These are phyloP conservation scores for Clarias gariepinus DNA, from an alignment of 2,113 vertebrate species.

Conservation along the genomic window DNA sequence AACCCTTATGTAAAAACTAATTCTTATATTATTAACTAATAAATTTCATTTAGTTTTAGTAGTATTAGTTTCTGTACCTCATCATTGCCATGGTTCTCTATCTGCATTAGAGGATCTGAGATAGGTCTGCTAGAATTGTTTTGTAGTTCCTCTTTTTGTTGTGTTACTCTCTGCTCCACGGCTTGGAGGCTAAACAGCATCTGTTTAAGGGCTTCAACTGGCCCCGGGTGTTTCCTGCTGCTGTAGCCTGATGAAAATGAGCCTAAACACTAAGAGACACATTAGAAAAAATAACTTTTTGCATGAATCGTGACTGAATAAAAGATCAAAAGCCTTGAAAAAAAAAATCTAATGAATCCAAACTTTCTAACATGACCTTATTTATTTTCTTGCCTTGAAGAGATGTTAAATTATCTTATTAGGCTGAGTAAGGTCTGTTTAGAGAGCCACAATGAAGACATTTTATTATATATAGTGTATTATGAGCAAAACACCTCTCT, in stretches of 20 bases:
- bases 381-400: not conserved
- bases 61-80: not conserved
- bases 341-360: not conserved
- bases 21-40: not conserved
- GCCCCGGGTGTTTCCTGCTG: slow-evolving; percentile 72
- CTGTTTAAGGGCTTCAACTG: slow-evolving; percentile 80
- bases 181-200: slow-evolving; percentile 80
- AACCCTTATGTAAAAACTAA: not conserved
- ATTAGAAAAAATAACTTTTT: not conserved
- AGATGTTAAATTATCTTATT: not conserved
- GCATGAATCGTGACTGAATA: not conserved
- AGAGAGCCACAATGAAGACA: not conserved
- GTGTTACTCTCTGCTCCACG: slow-evolving; percentile 70
- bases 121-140: not conserved
- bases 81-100: not conserved
- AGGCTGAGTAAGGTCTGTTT: not conserved
- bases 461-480: too few relatives aligned
- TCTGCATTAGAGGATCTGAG: not conserved
- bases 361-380: not conserved
- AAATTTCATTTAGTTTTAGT: not conserved
- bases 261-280: slow-evolving; percentile 40
- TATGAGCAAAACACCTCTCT: not conserved
- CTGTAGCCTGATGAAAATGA: slow-evolving; percentile 56
- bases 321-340: not conserved
- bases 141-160: slow-evolving; percentile 32